Percentiles rank a stretch among this genome's conserved stretches.
phyloP scores from a whole-genome alignment of 1,140 invertebrate genomes.

The Epicauta chinensis region DNA sequence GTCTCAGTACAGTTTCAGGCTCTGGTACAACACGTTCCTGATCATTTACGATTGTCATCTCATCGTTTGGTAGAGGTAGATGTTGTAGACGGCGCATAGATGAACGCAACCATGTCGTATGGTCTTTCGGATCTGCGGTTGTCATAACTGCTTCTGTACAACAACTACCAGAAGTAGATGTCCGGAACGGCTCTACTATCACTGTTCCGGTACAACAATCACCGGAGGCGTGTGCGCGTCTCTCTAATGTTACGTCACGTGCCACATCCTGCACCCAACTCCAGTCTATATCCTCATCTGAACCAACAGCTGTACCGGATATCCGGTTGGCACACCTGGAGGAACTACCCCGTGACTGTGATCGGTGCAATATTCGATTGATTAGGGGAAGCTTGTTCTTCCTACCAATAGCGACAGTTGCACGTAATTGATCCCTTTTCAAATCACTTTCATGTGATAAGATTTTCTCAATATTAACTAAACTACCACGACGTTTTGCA shows the following conservation, averaged over 20 bases:
- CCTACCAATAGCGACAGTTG: conserved; percentile 20
- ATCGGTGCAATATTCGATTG: background rate
- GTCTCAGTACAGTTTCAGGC: conserved; percentile 15
- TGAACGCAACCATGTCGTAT: conserved; percentile 36
- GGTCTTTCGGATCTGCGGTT: conserved; percentile 13
- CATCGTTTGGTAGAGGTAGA: conserved; percentile 31
- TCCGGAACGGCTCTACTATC: conserved; percentile 23
- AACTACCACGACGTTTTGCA: background rate
- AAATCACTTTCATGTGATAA: too few species aligned
- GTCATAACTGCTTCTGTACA: conserved; percentile 18
- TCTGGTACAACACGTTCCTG: background rate
- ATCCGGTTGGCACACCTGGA: conserved; percentile 8
- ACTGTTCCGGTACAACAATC: conserved; percentile 34
- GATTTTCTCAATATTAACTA: too few species aligned
- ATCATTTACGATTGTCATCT: background rate
- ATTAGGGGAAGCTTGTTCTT: conserved; percentile 11
- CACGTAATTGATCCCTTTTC: background rate
- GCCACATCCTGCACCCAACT: conserved; percentile 28
- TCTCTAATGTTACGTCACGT: conserved; percentile 22
- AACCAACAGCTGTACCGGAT: conserved; percentile 18
- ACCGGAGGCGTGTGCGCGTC: conserved; percentile 28
- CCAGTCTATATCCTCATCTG: conserved; percentile 29
- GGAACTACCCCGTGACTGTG: conserved; percentile 1
- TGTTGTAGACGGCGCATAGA: conserved; percentile 40
- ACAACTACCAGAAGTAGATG: conserved; percentile 7